These are phyloP conservation scores for Catalaphyllia jardinei DNA, from an alignment of 64 coral and sea anemone genomes.

Conservation along the genomic window DNA sequence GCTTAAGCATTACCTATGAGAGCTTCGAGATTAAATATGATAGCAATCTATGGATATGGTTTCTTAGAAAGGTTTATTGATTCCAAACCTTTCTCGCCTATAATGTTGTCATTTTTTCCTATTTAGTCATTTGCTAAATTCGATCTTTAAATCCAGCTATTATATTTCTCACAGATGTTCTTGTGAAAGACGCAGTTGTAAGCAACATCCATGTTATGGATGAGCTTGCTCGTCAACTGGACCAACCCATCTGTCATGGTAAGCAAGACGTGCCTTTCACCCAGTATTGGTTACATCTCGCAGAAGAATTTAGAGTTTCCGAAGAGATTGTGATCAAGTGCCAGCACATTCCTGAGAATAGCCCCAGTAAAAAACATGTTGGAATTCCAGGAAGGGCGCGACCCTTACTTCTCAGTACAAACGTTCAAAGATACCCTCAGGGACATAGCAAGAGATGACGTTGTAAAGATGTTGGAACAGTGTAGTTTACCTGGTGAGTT, in stretches of 20 bases:
- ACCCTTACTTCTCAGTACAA: background rate
- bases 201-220: background rate
- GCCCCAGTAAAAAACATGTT: slow-evolving; percentile 7
- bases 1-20: too few relatives aligned
- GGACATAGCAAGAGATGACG: background rate
- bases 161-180: background rate
- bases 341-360: background rate
- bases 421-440: background rate
- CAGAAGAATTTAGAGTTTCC: slow-evolving; percentile 29
- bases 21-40: too few relatives aligned
- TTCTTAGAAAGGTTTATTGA: too few relatives aligned
- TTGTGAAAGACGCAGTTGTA: background rate
- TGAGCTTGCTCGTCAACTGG: slow-evolving; percentile 29
- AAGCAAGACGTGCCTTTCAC: background rate
- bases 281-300: slow-evolving; percentile 38
- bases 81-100: too few relatives aligned
- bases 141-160: background rate
- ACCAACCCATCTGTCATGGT: slow-evolving; percentile 7
- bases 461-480: background rate
- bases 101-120: too few relatives aligned
- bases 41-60: too few relatives aligned
- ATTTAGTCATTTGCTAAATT: background rate
- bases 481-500: background rate
- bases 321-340: background rate
- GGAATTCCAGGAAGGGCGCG: background rate